phyloP scores from a whole-genome alignment of 2,888 invertebrate species.

The Agapostemon virescens region DNA sequence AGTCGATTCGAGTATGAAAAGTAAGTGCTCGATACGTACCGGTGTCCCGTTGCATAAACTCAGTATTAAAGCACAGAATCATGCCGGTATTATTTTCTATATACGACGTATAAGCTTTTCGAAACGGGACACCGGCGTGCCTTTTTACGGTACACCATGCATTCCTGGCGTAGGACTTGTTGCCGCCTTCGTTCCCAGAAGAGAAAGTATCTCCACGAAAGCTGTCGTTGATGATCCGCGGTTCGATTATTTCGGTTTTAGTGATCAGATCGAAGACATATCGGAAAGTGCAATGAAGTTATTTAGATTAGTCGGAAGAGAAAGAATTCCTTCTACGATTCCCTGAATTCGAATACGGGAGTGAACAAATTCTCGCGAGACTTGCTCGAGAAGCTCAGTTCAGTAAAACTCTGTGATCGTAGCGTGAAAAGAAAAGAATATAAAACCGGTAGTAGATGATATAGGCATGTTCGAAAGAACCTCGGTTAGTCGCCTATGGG shows the following conservation, averaged over 20 bases:
- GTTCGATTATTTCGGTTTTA: slow-evolving; percentile 41
- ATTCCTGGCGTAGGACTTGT: slow-evolving; percentile 58
- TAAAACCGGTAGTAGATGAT: slow-evolving; percentile 48
- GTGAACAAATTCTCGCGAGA: slow-evolving; percentile 69
- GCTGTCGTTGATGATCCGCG: slow-evolving; percentile 15
- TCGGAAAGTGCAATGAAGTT: slow-evolving; percentile 69
- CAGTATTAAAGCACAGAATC: slow-evolving; percentile 1
- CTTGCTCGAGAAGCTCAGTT: slow-evolving; percentile 74
- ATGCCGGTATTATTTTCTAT: slow-evolving; percentile 2
- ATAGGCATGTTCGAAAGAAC: slow-evolving; percentile 56
- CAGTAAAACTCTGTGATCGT: slow-evolving; percentile 79
- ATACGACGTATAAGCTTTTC: background rate
- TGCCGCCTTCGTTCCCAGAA: slow-evolving; percentile 53
- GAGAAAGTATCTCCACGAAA: slow-evolving; percentile 59
- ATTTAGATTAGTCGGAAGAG: slow-evolving; percentile 54
- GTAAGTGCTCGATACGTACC: background rate
- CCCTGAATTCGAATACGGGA: slow-evolving; percentile 46
- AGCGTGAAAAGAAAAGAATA: slow-evolving; percentile 57
- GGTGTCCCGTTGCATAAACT: slow-evolving; percentile 3
- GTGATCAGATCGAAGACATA: slow-evolving; percentile 59
- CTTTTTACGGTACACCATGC: slow-evolving; percentile 40
- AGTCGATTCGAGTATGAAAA: background rate
- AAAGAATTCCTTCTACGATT: slow-evolving; percentile 44
- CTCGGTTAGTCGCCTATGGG: slow-evolving; percentile 71
- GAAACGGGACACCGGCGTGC: slow-evolving; percentile 38